Conservation (phyloP, 1,140 invertebrate genomes). For the Frieseomelitta varia region DNA sequence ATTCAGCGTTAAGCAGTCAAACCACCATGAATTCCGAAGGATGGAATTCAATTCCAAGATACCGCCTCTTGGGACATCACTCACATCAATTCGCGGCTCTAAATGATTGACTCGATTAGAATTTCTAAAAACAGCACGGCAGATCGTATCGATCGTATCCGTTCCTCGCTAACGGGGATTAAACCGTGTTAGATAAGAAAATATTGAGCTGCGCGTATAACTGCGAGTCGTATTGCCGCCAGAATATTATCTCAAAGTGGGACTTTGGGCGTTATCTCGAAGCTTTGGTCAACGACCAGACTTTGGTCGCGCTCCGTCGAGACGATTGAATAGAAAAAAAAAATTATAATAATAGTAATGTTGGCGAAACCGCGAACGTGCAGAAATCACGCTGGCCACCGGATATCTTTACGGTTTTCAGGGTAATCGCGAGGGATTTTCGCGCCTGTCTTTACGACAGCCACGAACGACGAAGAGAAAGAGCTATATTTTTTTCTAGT, state of each 20-base stretch:
- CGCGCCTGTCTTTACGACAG: constrained; percentile 8
- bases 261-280: not conserved
- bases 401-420: constrained; percentile 24
- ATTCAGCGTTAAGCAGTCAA: no score
- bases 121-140: not conserved
- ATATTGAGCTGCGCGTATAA: not conserved
- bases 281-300: not conserved
- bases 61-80: no score
- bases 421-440: not conserved
- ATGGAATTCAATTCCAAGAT: no score
- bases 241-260: not conserved
- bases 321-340: not conserved
- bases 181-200: not conserved
- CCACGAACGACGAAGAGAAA: constrained; percentile 3
- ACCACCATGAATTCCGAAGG: no score
- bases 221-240: not conserved
- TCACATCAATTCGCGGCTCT: no score
- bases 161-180: not conserved
- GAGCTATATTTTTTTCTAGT: not conserved
- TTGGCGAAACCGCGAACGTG: not conserved
- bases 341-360: not conserved
- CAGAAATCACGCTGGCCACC: constrained; percentile 5
- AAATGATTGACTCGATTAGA: no score
- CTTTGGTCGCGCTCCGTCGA: not conserved
- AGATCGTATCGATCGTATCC: not conserved